Conservation (phyloP, 2,888 invertebrate genomes). For the Folsomia manolachei region DNA sequence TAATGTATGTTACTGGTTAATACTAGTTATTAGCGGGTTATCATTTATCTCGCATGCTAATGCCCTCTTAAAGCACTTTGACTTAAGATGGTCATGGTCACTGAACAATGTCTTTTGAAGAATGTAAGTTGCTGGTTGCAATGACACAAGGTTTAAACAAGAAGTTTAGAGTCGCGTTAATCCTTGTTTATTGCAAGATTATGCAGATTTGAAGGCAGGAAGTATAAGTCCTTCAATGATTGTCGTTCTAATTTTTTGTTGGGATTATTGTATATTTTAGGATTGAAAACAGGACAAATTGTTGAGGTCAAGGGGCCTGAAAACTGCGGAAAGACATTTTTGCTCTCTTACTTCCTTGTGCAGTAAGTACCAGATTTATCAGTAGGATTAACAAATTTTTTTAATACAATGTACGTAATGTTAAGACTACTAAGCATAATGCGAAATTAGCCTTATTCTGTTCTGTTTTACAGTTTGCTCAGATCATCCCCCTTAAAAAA, state of each 20-base stretch:
- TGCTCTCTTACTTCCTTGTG: constrained; percentile 44
- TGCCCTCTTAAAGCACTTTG: neutral
- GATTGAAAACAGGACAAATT: constrained; percentile 37
- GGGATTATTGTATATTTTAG: constrained; percentile 31
- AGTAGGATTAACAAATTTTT: too few species aligned
- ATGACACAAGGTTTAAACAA: neutral
- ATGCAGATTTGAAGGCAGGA: neutral
- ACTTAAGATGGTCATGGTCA: neutral
- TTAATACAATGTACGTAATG: too few species aligned
- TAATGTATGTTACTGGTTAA: too few species aligned
- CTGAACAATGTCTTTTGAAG: neutral
- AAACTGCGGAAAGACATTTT: constrained; percentile 41
- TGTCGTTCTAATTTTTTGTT: neutral
- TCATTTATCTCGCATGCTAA: neutral
- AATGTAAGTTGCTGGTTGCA: too few species aligned
- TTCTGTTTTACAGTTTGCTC: constrained; percentile 36
- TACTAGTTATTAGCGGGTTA: neutral
- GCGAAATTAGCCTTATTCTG: too few species aligned
- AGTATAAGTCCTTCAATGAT: neutral
- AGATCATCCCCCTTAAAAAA: constrained; percentile 29
- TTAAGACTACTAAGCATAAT: too few species aligned
- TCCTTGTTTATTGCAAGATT: neutral
- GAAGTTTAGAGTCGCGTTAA: neutral
- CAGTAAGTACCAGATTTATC: constrained; percentile 29
- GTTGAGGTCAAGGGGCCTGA: constrained; percentile 40